Evolutionary conservation across 2,113 vertebrate species (phyloP).

Genomic region (Hemibagrus wyckioides): DNA sequence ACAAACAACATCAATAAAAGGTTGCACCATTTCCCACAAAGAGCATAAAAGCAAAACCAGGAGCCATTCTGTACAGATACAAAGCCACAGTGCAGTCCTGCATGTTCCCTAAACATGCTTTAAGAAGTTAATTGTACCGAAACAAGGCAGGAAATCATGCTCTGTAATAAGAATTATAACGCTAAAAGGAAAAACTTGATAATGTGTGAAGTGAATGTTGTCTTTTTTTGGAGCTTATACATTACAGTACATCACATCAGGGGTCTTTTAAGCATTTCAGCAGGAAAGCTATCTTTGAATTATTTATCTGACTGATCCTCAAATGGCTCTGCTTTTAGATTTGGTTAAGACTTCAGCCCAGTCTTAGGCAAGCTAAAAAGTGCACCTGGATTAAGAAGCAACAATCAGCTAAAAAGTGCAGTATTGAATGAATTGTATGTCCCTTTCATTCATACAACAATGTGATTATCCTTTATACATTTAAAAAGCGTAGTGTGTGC

Average conservation of each 20-base stretch:
- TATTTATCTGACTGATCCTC: conserved; percentile 75
- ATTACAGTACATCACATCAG: conserved; percentile 62
- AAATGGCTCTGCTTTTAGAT: conserved; percentile 68
- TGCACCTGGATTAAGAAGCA: conserved; percentile 4
- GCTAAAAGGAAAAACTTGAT: conserved; percentile 70
- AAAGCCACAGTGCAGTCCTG: background rate
- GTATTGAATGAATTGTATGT: background rate
- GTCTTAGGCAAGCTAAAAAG: conserved; percentile 1
- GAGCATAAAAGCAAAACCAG: conserved; percentile 58
- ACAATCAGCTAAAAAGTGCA: background rate
- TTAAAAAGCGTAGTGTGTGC: conserved; percentile 34
- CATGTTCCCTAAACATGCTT: conserved; percentile 42
- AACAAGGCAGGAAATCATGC: background rate
- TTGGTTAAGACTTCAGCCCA: conserved; percentile 48
- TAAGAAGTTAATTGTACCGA: background rate
- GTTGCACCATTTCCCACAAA: background rate
- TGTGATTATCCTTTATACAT: conserved; percentile 27
- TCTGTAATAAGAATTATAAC: conserved; percentile 64
- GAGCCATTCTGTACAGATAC: conserved; percentile 49
- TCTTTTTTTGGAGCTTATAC: conserved; percentile 5
- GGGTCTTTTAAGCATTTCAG: conserved; percentile 76
- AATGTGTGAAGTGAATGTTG: conserved; percentile 66
- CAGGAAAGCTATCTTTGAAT: conserved; percentile 73
- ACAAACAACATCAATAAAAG: background rate
- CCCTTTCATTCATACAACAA: conserved; percentile 20